Evolutionary conservation across 1,140 invertebrate genomes (phyloP).

Genomic region (Protaetia brevitarsis): DNA sequence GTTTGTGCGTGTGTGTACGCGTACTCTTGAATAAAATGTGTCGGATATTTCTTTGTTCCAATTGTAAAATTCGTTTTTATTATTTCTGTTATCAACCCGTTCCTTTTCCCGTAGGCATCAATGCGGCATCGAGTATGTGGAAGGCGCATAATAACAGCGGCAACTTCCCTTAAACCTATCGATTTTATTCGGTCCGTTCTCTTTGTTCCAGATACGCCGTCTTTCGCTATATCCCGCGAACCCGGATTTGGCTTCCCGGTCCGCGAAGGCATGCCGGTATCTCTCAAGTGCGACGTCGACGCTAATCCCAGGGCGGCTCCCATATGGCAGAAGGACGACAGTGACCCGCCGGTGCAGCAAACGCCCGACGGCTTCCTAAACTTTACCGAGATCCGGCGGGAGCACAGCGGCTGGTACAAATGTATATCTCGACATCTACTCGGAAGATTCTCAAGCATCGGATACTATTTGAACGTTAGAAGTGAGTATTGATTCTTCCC

Average conservation of each 20-base stretch:
- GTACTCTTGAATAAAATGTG: too few relatives aligned
- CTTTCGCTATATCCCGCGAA: slow-evolving; percentile 83
- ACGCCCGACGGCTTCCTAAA: slow-evolving; percentile 75
- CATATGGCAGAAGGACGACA: slow-evolving; percentile 73
- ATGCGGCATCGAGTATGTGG: too few relatives aligned
- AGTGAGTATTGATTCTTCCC: slow-evolving; percentile 66
- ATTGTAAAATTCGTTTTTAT: too few relatives aligned
- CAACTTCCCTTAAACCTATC: neutral
- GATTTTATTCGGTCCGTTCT: neutral
- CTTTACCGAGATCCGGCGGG: slow-evolving; percentile 70
- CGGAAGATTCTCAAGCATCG: slow-evolving; percentile 81
- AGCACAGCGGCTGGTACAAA: slow-evolving; percentile 86
- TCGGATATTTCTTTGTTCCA: too few relatives aligned
- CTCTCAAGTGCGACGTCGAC: slow-evolving; percentile 85
- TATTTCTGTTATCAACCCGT: too few relatives aligned
- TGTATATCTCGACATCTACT: slow-evolving; percentile 79
- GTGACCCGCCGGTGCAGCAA: slow-evolving; percentile 62
- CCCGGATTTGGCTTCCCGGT: slow-evolving; percentile 86
- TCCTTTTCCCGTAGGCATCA: too few relatives aligned
- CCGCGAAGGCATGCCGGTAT: slow-evolving; percentile 78
- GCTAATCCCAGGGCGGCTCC: slow-evolving; percentile 85
- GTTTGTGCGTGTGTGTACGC: too few relatives aligned
- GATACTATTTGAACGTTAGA: slow-evolving; percentile 83
- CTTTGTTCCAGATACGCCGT: slow-evolving; percentile 74
- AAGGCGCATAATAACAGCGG: neutral